Percentiles rank a stretch among this genome's conserved stretches.
Evolutionary conservation across 1,140 invertebrate genomes (phyloP).

Genomic region (Latrodectus geometricus): DNA sequence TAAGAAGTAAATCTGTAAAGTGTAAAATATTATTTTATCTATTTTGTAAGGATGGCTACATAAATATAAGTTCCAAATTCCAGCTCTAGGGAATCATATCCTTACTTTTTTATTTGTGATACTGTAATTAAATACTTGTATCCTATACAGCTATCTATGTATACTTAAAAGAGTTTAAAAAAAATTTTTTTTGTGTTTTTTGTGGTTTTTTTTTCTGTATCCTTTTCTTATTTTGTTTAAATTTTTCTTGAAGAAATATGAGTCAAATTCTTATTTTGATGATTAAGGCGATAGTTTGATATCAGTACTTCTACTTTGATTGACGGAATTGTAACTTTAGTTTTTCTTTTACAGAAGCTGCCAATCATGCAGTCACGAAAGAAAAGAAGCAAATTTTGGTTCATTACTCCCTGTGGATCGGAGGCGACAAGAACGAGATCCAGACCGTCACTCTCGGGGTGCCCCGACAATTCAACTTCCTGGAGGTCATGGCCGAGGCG

Average conservation of each 20-base stretch:
- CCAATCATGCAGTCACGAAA: not conserved
- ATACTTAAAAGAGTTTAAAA: too few species aligned
- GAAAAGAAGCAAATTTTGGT: slow-evolving; percentile 7
- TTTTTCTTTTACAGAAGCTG: not conserved
- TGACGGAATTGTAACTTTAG: not conserved
- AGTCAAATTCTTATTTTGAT: not conserved
- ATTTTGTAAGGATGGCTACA: too few species aligned
- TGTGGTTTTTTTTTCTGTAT: too few species aligned
- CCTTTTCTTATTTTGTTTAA: too few species aligned
- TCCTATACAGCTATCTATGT: too few species aligned
- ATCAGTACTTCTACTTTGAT: not conserved
- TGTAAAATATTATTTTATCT: too few species aligned
- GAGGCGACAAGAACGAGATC: slow-evolving; percentile 39
- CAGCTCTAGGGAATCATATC: too few species aligned
- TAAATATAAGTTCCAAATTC: too few species aligned
- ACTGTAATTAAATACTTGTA: too few species aligned
- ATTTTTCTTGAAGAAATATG: not conserved
- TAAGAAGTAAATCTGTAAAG: too few species aligned
- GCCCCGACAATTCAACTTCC: slow-evolving; percentile 22
- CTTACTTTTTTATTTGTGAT: too few species aligned
- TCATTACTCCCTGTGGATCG: slow-evolving; percentile 50
- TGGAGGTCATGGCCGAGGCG: slow-evolving; percentile 43
- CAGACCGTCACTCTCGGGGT: slow-evolving; percentile 36
- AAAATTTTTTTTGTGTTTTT: too few species aligned
- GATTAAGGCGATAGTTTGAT: not conserved